Conservation (phyloP, 2,888 invertebrate species). For the Caenorhabditis macrosperma region DNA sequence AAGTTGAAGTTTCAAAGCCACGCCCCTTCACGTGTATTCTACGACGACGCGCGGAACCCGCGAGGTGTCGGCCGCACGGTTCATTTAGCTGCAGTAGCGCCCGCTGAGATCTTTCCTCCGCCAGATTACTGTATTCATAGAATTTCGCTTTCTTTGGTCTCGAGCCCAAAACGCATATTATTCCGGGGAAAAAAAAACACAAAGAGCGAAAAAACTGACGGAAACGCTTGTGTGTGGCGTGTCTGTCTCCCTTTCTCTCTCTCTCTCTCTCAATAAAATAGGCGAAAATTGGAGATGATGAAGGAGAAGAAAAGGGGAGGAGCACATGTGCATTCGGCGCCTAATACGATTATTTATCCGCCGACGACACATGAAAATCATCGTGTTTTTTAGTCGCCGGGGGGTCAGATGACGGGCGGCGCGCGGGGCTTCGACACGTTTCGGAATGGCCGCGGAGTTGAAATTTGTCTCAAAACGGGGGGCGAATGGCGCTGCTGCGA, state of each 20-base stretch:
- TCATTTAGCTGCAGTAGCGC: too few species aligned
- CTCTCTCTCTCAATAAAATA: constrained; percentile 5
- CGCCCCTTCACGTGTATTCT: too few species aligned
- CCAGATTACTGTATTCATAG: too few species aligned
- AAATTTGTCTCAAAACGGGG: constrained; percentile 5
- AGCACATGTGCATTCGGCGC: constrained; percentile 2
- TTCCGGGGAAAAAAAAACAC: not conserved
- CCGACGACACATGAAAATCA: not conserved
- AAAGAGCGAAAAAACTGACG: not conserved
- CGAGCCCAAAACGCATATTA: not conserved
- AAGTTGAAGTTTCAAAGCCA: too few species aligned
- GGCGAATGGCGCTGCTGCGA: too few species aligned
- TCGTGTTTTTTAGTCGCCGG: constrained; percentile 24
- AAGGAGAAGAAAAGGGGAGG: not conserved
- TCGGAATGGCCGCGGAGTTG: not conserved
- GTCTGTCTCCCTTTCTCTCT: too few species aligned
- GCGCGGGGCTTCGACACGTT: not conserved
- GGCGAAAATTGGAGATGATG: not conserved
- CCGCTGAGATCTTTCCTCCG: too few species aligned
- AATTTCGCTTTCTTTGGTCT: too few species aligned
- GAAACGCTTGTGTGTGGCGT: not conserved
- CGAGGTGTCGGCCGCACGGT: too few species aligned
- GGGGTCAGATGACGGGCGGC: constrained; percentile 20
- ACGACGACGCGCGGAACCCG: too few species aligned
- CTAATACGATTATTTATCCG: constrained; percentile 45